Evolutionary conservation across 2,113 vertebrate genomes (phyloP).

Genomic region (Xenopus tropicalis): UCB_Xtro_10.0 CM004448.2:76407001-76407500

Average conservation of each 20-base stretch:
- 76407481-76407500: no score
- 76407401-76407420: no score
- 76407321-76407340: no score
- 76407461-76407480: no score
- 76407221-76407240: constrained; percentile 67
- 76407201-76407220: constrained; percentile 73
- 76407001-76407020: constrained; percentile 73
- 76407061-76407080: constrained; percentile 85
- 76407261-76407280: no score
- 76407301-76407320: no score
- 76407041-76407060: constrained; percentile 79
- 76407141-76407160: constrained; percentile 64
- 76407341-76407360: no score
- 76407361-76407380: no score
- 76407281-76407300: no score
- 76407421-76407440: no score
- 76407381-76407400: no score
- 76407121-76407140: constrained; percentile 66
- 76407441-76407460: no score
- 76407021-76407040: constrained; percentile 77
- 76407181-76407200: constrained; percentile 78
- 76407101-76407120: constrained; percentile 76
- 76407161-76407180: constrained; percentile 76
- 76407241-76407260: background rate
- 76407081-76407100: constrained; percentile 78